Conservation (phyloP, 2,888 invertebrate genomes). For the Eupithecia vulgata region DNA sequence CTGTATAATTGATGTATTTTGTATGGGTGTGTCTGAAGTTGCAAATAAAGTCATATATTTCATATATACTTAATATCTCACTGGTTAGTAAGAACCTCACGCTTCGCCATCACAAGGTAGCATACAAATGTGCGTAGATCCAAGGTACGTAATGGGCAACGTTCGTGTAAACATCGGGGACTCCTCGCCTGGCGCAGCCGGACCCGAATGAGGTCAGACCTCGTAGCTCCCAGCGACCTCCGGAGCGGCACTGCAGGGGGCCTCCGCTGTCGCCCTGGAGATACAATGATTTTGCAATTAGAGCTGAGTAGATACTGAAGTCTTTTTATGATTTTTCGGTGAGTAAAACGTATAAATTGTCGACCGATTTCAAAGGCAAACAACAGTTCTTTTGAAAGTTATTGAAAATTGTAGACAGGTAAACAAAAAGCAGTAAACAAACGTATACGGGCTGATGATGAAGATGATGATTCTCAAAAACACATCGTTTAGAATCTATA, state of each 20-base stretch:
- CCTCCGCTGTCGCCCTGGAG: slow-evolving; percentile 95
- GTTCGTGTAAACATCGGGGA: slow-evolving; percentile 94
- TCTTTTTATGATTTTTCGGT: neutral
- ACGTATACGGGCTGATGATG: no score
- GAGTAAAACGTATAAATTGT: neutral
- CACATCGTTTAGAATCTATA: neutral
- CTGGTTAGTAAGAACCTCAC: neutral
- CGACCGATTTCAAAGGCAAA: neutral
- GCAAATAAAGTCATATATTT: no score
- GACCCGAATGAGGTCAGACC: slow-evolving; percentile 97
- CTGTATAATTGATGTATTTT: no score
- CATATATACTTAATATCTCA: neutral
- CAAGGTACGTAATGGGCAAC: slow-evolving; percentile 93
- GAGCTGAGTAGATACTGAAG: neutral
- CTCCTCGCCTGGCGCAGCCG: slow-evolving; percentile 94
- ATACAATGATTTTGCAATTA: neutral
- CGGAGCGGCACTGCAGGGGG: slow-evolving; percentile 92
- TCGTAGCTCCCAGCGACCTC: slow-evolving; percentile 94
- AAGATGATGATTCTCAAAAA: neutral
- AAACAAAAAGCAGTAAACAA: neutral
- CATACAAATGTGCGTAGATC: slow-evolving; percentile 85
- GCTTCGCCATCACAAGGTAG: slow-evolving; percentile 56
- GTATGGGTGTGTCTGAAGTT: no score
- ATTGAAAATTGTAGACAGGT: neutral
- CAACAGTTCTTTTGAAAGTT: neutral